Base-by-base conservation (phyloP, 2,888 invertebrate species). In the Odontocerum albicorne region DNA sequence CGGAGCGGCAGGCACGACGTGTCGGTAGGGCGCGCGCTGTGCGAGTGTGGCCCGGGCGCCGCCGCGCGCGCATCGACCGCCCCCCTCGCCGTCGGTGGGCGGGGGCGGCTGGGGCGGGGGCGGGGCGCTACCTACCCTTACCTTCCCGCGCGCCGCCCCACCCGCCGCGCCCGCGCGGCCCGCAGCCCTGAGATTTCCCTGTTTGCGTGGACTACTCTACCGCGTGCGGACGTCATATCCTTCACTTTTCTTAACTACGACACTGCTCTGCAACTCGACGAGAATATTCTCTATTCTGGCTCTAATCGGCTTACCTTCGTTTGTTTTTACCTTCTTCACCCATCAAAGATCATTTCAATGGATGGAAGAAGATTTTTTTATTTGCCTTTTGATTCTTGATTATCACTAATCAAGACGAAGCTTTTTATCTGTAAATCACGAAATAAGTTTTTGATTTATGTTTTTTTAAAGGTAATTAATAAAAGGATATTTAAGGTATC, bases 151-250 rank as follows among this genome's bases (percentile, higher is more conserved):
- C 56, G 58, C 58, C 46, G 43, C 66, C 68, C 70, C 67, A 15
- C 49, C 49, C 32, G 6, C 54, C 53, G 15, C 42, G 12, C 33
- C 49, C 21, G 40, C 59, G 20, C 31, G 55, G 36, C 38, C 33
- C 35, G 17, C 42, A 53, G 36, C 73, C 71, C 70, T 73, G 73
- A 75, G 74, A 74, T 74, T 76, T 73, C 74, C 75, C 74, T 53
- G 43, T 42, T 43, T 49, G 51, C 44, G 42, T 32, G 43, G 36
- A 20, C 54, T 47, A 19, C 47, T 36, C 21, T 36, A 49, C 55
- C 15, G 22, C 55, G 56, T 31, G 39, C 56, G 56, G 50, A 39
- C 51, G 50, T 49, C 55, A 50, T 55, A 50, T 55, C 45, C 50
- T 40, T 21, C 13, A 20, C 38, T 38, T 38, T 8, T 17, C 16